Conservation (phyloP, 2,797 vertebrate species). For the Coreius guichenoti region DNA sequence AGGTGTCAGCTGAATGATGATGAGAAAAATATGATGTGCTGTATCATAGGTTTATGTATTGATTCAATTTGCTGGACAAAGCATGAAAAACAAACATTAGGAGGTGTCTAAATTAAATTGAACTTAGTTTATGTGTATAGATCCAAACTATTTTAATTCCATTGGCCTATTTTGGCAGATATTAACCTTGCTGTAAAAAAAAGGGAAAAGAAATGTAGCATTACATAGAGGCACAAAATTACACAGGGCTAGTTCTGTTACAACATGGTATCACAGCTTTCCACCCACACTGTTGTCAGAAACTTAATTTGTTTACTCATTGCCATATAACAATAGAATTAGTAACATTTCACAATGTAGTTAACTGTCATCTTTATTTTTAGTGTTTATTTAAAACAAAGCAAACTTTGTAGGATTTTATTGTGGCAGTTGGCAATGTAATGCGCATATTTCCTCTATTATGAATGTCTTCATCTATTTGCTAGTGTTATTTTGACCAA, state of each 20-base stretch:
- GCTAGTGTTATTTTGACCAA: not conserved
- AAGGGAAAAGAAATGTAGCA: not conserved
- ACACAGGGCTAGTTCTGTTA: not conserved
- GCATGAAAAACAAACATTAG: constrained; percentile 1
- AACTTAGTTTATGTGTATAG: not conserved
- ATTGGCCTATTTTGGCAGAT: not conserved
- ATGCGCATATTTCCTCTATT: not conserved
- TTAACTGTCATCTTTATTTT: not conserved
- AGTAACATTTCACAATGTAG: not conserved
- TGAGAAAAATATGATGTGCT: constrained; percentile 37
- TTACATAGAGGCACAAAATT: not conserved
- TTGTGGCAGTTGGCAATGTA: not conserved
- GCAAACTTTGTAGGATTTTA: not conserved
- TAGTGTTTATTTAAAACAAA: not conserved
- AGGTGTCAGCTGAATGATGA: constrained; percentile 43
- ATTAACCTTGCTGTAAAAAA: not conserved
- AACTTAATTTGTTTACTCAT: not conserved
- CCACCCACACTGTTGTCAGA: not conserved
- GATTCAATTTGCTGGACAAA: constrained; percentile 26
- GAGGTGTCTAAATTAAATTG: not conserved
- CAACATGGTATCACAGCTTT: not conserved
- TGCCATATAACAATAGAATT: not conserved
- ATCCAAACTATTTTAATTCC: not conserved
- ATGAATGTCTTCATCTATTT: not conserved
- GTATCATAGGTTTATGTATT: constrained; percentile 36